These are phyloP conservation scores for Drosophila paulistorum DNA, from an alignment of 1,140 invertebrate species.

Conservation along the genomic window DNA sequence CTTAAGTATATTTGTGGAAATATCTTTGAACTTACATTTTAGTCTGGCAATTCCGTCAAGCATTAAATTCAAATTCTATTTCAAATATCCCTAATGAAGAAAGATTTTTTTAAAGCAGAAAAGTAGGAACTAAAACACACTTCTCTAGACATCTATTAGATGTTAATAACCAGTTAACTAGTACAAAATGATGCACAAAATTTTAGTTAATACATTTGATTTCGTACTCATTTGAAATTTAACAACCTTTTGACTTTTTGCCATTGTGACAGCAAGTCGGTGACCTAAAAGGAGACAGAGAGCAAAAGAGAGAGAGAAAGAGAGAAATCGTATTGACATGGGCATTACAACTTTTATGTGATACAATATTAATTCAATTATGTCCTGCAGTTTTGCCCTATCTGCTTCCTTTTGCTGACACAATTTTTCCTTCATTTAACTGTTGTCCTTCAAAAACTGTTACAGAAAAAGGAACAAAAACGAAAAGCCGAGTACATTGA, in stretches of 20 bases:
- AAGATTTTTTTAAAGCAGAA: too few relatives aligned
- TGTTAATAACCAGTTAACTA: too few relatives aligned
- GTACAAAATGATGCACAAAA: too few relatives aligned
- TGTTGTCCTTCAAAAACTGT: constrained; percentile 62
- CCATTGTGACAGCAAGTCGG: constrained; percentile 12
- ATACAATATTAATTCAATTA: constrained; percentile 51
- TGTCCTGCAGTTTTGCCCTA: constrained; percentile 14
- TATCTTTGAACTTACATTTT: too few relatives aligned
- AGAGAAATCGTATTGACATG: constrained; percentile 37
- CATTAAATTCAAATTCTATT: too few relatives aligned
- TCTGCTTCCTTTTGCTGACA: constrained; percentile 33
- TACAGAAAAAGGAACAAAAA: constrained; percentile 19
- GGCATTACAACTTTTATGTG: constrained; percentile 18
- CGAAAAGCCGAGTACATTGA: constrained; percentile 40
- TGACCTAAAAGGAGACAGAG: constrained; percentile 16
- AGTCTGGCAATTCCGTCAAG: too few relatives aligned
- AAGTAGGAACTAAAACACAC: too few relatives aligned
- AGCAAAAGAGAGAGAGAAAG: neutral
- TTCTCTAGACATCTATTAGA: too few relatives aligned
- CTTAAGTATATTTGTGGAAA: too few relatives aligned
- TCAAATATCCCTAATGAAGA: too few relatives aligned
- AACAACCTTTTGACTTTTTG: neutral
- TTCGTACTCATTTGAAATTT: neutral
- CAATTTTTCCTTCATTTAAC: constrained; percentile 37
- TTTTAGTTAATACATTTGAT: neutral